A percentile compares a stretch with the other conserved stretches of the same genome.
Evolutionary conservation across 1,140 invertebrate genomes (phyloP).

Genomic region (Pogonus chalceus): DNA sequence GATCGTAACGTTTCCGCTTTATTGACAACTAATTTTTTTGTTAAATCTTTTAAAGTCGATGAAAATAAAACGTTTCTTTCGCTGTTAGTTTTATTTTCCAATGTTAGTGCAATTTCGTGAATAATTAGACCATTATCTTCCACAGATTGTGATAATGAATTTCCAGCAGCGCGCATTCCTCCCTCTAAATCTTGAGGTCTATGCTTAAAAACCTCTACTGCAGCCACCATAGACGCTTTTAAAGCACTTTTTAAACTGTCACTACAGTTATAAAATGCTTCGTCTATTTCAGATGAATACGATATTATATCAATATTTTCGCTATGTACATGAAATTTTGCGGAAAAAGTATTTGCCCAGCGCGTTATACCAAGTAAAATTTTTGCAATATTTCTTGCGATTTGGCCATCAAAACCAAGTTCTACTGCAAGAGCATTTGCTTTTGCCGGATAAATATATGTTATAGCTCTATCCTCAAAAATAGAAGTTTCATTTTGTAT

Average conservation of each 20-base stretch:
- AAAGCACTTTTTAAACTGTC: slow-evolving; percentile 28
- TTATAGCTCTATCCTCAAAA: neutral
- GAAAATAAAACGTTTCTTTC: slow-evolving; percentile 27
- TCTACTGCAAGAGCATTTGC: neutral
- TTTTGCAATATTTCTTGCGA: slow-evolving; percentile 30
- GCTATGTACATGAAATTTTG: slow-evolving; percentile 28
- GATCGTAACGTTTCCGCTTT: slow-evolving; percentile 25
- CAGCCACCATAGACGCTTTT: slow-evolving; percentile 29
- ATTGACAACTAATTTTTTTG: slow-evolving; percentile 24
- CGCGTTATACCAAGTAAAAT: slow-evolving; percentile 29
- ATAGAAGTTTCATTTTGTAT: slow-evolving; percentile 12
- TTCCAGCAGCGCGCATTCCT: neutral
- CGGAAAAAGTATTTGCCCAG: slow-evolving; percentile 26
- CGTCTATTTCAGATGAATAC: slow-evolving; percentile 18
- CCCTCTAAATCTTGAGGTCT: slow-evolving; percentile 26
- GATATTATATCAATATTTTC: slow-evolving; percentile 20
- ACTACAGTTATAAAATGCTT: slow-evolving; percentile 23
- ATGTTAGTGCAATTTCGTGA: neutral
- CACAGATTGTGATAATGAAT: neutral
- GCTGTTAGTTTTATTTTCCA: slow-evolving; percentile 17
- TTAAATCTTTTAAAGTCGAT: slow-evolving; percentile 25
- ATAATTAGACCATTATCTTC: neutral
- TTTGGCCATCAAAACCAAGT: slow-evolving; percentile 9
- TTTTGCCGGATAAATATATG: slow-evolving; percentile 3
- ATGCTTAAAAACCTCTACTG: slow-evolving; percentile 32